Evolutionary conservation across 2,113 vertebrate species (phyloP).

Genomic region (Urocitellus parryii): DNA sequence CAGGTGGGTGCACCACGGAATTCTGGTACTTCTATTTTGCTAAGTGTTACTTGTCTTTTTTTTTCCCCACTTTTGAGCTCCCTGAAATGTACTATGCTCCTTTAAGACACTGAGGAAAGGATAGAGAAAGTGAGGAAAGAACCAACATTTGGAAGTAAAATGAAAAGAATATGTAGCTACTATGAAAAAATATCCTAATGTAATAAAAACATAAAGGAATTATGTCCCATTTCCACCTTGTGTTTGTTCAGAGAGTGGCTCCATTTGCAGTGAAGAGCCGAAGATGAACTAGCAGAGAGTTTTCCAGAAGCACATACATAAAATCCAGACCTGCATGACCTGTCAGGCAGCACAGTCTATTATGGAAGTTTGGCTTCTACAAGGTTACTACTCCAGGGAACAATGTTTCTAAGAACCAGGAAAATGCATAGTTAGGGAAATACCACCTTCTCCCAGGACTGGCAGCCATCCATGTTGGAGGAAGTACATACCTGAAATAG

Average conservation of each 20-base stretch:
- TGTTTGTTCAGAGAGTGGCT: neutral
- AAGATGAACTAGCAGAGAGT: slow-evolving; percentile 24
- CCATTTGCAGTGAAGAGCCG: neutral
- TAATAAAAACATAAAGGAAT: neutral
- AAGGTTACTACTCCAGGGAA: slow-evolving; percentile 64
- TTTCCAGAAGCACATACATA: slow-evolving; percentile 33
- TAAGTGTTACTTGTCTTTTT: neutral
- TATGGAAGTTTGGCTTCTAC: slow-evolving; percentile 1
- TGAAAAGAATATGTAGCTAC: neutral
- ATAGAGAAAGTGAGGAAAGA: neutral
- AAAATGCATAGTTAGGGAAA: slow-evolving; percentile 64
- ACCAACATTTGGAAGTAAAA: neutral
- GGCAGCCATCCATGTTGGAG: neutral
- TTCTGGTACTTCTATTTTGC: neutral
- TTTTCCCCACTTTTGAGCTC: neutral
- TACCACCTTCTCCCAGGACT: neutral
- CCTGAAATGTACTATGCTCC: neutral
- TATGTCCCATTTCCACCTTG: neutral
- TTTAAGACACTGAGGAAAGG: neutral
- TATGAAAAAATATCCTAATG: neutral
- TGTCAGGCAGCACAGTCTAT: slow-evolving; percentile 61
- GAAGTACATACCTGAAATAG: slow-evolving; percentile 3
- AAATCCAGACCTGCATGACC: slow-evolving; percentile 55
- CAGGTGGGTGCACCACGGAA: neutral
- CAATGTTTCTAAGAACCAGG: slow-evolving; percentile 33